Base-by-base conservation (phyloP, 2,113 vertebrate species). In the Lepus timidus region DNA sequence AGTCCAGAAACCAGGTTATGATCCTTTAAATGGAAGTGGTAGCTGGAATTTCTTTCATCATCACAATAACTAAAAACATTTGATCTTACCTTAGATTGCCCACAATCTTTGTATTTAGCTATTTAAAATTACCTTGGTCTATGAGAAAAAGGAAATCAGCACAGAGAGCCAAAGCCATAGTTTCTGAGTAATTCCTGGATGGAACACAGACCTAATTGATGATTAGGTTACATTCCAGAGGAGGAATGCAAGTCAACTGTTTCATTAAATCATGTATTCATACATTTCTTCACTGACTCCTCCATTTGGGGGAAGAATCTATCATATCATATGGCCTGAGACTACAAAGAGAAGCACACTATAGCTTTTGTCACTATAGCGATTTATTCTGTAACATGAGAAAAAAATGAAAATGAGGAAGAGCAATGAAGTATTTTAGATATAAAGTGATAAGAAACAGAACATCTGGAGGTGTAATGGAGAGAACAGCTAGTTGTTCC, bases 21-120 rank as follows among this genome's bases (percentile, higher is more conserved):
- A 88, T 58, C 64, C 65, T 49, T 91, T 85, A 81, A 4, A 82
- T 39, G 27, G 23, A 39, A 65, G 39, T n/a, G 6, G 11, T 75
- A 68, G 29, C 16, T 86, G 68, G 20, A 94, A 88, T 81, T 94
- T 96, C 92, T 93, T 91, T 64, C 91, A 82, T 80, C 58, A 83
- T 58, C 44, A 85, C n/a, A 92, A 76, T 44, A 67, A 88, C 84
- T 74, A 3, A 65, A 94, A 85, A 81, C 1, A 73, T 73, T 78
- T 67, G 29, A 62, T 83, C 78, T 82, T 36, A 33, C 14, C 9
- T 95, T 79, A 61, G 36, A 78, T 79, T 91, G 13, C 11, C 29
- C 86, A 61, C 19, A 79, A 33, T 89, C 3, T 85, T 86, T 39
- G 58, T 33, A 73, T 85, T 8, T 88, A 36, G 29, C 29, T 76